Percentiles rank a stretch among this genome's conserved stretches.
Conservation (phyloP, 2,888 invertebrate species). For the Phortica magna region DNA sequence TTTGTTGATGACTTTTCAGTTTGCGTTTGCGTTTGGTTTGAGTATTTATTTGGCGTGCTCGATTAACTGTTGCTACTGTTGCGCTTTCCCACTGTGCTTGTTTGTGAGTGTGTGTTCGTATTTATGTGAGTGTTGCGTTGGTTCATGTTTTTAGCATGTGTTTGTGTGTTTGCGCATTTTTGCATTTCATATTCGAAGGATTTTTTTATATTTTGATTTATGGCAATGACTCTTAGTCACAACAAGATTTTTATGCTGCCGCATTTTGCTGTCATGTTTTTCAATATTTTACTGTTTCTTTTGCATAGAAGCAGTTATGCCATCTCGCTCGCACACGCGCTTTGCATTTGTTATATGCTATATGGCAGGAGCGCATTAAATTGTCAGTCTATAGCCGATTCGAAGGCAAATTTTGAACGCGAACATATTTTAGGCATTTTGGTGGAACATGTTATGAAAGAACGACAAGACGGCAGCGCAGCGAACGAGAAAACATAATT, state of each 20-base stretch:
- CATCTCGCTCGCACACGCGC: background rate
- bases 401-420: constrained; percentile 54
- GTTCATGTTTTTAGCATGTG: background rate
- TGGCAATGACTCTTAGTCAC: constrained; percentile 4
- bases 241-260: background rate
- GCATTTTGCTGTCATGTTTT: constrained; percentile 27
- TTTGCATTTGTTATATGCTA: background rate
- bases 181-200: constrained; percentile 28
- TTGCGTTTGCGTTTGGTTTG: constrained; percentile 51
- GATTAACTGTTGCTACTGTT: constrained; percentile 43
- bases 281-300: constrained; percentile 34
- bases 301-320: constrained; percentile 9
- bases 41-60: constrained; percentile 30
- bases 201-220: constrained; percentile 27
- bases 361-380: constrained; percentile 64
- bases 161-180: background rate
- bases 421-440: constrained; percentile 76
- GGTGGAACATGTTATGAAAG: constrained; percentile 39
- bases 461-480: background rate
- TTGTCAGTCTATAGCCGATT: constrained; percentile 64
- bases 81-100: constrained; percentile 1
- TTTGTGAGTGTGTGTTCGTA: constrained; percentile 21
- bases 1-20: constrained; percentile 47
- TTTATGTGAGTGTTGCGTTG: constrained; percentile 9
- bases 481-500: constrained; percentile 61